A percentile compares a stretch with the other conserved stretches of the same genome.
phyloP scores from a whole-genome alignment of 2,797 vertebrate genomes.

The Poeciliopsis presidionis region DNA sequence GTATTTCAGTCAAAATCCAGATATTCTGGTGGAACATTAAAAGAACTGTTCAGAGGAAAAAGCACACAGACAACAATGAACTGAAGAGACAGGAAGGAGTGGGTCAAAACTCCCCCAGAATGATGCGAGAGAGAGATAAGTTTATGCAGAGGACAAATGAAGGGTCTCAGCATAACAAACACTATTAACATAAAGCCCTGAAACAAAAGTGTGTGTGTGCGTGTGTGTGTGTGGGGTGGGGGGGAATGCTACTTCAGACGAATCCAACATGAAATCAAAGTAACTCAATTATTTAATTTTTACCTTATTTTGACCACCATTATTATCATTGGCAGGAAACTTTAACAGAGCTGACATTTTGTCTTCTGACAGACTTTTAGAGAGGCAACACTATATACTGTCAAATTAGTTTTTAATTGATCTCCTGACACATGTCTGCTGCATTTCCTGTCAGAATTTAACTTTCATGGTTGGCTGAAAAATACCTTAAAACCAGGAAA shows the following conservation, averaged over 20 bases:
- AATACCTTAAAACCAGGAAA: neutral
- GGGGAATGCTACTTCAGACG: neutral
- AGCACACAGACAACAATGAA: constrained; percentile 5
- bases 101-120: constrained; percentile 3
- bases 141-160: neutral
- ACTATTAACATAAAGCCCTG: neutral
- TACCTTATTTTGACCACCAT: too few species aligned
- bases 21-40: neutral
- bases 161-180: neutral
- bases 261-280: neutral
- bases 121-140: neutral
- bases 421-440: neutral
- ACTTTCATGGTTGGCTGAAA: neutral
- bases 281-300: neutral
- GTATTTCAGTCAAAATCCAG: neutral
- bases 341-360: neutral
- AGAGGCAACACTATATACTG: neutral
- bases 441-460: neutral
- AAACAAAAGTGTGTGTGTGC: neutral
- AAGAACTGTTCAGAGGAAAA: neutral
- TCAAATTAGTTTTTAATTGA: neutral
- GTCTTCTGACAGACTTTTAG: neutral
- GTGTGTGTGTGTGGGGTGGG: neutral
- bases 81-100: neutral
- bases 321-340: neutral